Evolutionary conservation across 2,797 vertebrate species (phyloP), one percentile per base, ranked within the genome.

Genomic region (Tangara arthus): DNA sequence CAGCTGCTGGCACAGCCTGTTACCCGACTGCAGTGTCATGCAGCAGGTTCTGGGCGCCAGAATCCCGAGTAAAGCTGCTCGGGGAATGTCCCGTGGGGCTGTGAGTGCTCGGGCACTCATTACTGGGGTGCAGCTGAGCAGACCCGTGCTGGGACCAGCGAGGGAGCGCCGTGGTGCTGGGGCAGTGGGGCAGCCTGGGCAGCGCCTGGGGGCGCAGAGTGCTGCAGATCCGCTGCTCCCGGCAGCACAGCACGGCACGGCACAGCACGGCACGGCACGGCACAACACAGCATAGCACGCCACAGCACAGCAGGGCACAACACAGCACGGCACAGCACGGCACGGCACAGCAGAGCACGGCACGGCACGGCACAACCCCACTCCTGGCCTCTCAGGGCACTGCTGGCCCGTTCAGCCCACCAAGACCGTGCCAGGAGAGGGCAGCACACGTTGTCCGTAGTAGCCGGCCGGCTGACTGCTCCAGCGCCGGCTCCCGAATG

Each of bases 331-430:
- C 42, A 7, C 44, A 7, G 44, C 46, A 23, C 46, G 8, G 23
- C 56, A n/a, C 52, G 9, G 32, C 46, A 8, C 41, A 6, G 37
- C 37, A 39, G 12, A 12, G 37, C 37, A 6, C 37, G 5, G 37
- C 37, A 13, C 37, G 37, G 37, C 50, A 19, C 50, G 5, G 50
- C 52, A 32, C 30, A 6, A 20, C 27, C 27, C 14, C 12, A 0
- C 5, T 23, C 12, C 18, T 1, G 13, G 20, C n/a, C 24, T 44
- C 12, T 19, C 18, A 2, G 8, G 6, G 84, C 19, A 0, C 32
- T 39, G 2, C 13, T 39, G 41, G 13, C n/a, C 11, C 2, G 0
- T 2, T 11, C 34, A 11, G 20, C 32, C 6, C 14, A 0, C 6
- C 1, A 0, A 18, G 5, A 4, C 53, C 6, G 0, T 3, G 50